A percentile compares a stretch with the other conserved stretches of the same genome.
phyloP scores from a whole-genome alignment of 2,113 vertebrate genomes.

The Sula dactylatra region DNA sequence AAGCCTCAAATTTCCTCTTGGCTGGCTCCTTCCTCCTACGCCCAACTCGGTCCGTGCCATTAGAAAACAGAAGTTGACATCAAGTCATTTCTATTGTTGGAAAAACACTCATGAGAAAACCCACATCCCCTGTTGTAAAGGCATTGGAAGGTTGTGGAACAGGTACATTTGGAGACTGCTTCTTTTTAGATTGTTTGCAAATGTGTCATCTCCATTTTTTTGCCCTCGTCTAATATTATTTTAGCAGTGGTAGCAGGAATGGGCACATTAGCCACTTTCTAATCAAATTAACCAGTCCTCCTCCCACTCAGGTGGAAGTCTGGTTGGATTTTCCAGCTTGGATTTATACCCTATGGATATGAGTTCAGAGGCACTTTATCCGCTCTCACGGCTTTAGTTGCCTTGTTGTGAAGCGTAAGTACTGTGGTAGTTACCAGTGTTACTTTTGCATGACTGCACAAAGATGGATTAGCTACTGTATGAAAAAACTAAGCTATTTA shows the following conservation, averaged over 20 bases:
- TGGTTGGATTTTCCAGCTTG: constrained; percentile 11
- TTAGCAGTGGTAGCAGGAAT: neutral
- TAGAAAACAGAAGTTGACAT: constrained; percentile 34
- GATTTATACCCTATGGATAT: constrained; percentile 22
- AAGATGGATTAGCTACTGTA: neutral
- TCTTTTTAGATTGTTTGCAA: neutral
- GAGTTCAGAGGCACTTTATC: neutral
- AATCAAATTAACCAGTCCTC: neutral
- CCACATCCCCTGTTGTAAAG: constrained; percentile 19
- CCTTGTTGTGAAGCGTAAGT: neutral
- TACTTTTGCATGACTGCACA: neutral
- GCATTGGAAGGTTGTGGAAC: neutral
- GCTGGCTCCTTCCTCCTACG: constrained; percentile 45
- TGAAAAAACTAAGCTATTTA: neutral
- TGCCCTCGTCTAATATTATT: neutral
- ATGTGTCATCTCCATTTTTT: neutral
- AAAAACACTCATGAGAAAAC: constrained; percentile 24
- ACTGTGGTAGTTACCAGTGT: neutral
- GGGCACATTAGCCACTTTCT: neutral
- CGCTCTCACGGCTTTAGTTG: neutral
- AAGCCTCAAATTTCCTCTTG: constrained; percentile 69
- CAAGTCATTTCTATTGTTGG: constrained; percentile 38
- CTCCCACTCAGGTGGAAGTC: constrained; percentile 1
- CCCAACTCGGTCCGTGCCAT: neutral
- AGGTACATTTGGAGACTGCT: neutral